phyloP scores from a whole-genome alignment of 1,140 invertebrate genomes.

The Pararge aegeria region DNA sequence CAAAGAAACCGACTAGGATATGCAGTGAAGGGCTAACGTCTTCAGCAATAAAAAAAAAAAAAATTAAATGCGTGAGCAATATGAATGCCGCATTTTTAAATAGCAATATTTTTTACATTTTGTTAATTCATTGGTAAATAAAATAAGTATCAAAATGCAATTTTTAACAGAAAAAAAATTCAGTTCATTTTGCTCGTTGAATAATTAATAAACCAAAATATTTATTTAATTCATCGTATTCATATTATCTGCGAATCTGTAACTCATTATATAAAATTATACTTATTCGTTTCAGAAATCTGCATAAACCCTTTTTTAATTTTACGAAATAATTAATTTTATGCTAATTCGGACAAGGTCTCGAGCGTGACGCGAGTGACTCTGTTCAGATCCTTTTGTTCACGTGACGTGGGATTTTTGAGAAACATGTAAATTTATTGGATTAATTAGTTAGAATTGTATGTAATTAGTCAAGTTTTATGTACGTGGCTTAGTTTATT shows the following conservation, averaged over 20 bases:
- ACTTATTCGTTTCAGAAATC: background rate
- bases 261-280: background rate
- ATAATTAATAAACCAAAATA: too few relatives aligned
- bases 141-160: too few relatives aligned
- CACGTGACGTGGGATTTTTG: constrained; percentile 9
- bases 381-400: constrained; percentile 17
- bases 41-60: too few relatives aligned
- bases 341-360: constrained; percentile 12
- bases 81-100: too few relatives aligned
- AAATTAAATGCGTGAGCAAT: too few relatives aligned
- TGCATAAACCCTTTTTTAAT: background rate
- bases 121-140: too few relatives aligned
- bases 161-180: too few relatives aligned
- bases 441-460: constrained; percentile 31
- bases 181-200: too few relatives aligned
- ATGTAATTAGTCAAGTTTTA: constrained; percentile 30
- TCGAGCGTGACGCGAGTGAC: background rate
- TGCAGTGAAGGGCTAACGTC: too few relatives aligned
- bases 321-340: background rate
- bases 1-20: too few relatives aligned
- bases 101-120: too few relatives aligned
- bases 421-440: constrained; percentile 27
- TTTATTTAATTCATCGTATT: background rate
- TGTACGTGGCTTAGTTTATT: constrained; percentile 14
- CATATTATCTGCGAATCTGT: background rate